Evolutionary conservation across 2,888 invertebrate genomes (phyloP).

Genomic region (Trichopria drosophilae): DNA sequence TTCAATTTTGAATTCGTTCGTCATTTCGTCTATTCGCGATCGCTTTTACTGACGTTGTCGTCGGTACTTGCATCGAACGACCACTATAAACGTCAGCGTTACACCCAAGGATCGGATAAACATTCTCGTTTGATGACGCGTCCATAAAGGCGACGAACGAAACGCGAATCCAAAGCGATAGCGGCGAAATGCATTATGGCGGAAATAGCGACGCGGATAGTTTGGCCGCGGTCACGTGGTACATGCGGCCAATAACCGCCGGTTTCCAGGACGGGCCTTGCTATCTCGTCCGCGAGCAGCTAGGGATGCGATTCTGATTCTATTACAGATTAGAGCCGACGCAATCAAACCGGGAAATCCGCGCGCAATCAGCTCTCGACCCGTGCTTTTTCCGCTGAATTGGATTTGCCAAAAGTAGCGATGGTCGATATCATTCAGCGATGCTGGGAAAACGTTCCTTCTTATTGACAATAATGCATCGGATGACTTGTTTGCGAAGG

Average conservation of each 20-base stretch:
- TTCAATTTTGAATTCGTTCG: no score
- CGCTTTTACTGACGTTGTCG: no score
- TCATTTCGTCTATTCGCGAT: no score
- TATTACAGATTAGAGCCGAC: slow-evolving; percentile 44
- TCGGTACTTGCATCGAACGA: no score
- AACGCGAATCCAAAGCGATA: background rate
- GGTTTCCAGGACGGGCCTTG: background rate
- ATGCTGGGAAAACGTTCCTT: no score
- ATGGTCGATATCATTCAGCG: no score
- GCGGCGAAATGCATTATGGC: background rate
- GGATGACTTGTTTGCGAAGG: no score
- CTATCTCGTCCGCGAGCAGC: slow-evolving; percentile 23
- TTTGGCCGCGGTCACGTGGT: background rate
- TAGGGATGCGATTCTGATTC: slow-evolving; percentile 36
- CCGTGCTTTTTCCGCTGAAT: no score
- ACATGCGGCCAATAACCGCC: slow-evolving; percentile 1
- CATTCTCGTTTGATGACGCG: background rate
- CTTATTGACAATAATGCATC: no score
- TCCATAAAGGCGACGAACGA: background rate
- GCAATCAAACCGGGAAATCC: slow-evolving; percentile 16
- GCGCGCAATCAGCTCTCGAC: slow-evolving; percentile 15
- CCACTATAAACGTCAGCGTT: slow-evolving; percentile 8
- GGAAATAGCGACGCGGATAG: background rate
- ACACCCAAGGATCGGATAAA: slow-evolving; percentile 15
- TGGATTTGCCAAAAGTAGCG: no score